Percentiles rank a stretch among this genome's conserved stretches.
Conservation (phyloP, 2,888 invertebrate species). For the Melinopterus prodromus region DNA sequence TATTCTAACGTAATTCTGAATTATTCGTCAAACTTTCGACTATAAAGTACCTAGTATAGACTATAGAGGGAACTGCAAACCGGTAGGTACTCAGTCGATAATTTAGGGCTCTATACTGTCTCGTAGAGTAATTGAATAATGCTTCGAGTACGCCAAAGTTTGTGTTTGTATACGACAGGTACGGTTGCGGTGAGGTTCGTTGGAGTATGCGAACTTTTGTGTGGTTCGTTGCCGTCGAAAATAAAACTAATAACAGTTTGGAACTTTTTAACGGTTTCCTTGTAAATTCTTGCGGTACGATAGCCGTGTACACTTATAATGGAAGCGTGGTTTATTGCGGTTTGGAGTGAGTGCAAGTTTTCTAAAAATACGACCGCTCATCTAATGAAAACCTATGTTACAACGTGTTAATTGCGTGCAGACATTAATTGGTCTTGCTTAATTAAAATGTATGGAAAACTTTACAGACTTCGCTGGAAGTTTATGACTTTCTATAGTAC, state of each 20-base stretch:
- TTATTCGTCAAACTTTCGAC: slow-evolving; percentile 5
- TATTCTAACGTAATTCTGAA: slow-evolving; percentile 10
- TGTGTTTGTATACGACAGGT: background rate
- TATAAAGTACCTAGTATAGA: too few species aligned
- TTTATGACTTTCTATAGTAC: background rate
- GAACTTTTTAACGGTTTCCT: background rate
- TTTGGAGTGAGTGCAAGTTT: background rate
- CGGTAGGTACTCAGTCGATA: too few species aligned
- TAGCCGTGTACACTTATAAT: background rate
- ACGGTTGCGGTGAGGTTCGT: too few species aligned
- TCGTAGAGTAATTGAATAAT: background rate
- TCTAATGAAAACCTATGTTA: background rate
- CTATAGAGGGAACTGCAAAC: too few species aligned
- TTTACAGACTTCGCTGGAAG: background rate
- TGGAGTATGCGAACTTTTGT: too few species aligned
- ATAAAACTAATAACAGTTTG: background rate
- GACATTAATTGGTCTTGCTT: background rate
- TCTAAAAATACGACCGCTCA: background rate
- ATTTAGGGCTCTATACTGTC: too few species aligned
- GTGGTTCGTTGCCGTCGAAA: background rate
- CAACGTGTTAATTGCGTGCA: background rate
- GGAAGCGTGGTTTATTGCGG: background rate
- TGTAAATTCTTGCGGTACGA: background rate
- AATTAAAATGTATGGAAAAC: background rate
- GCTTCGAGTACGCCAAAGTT: background rate